Evolutionary conservation across 2,888 invertebrate genomes (phyloP).

Genomic region (Pollenia angustigena): DNA sequence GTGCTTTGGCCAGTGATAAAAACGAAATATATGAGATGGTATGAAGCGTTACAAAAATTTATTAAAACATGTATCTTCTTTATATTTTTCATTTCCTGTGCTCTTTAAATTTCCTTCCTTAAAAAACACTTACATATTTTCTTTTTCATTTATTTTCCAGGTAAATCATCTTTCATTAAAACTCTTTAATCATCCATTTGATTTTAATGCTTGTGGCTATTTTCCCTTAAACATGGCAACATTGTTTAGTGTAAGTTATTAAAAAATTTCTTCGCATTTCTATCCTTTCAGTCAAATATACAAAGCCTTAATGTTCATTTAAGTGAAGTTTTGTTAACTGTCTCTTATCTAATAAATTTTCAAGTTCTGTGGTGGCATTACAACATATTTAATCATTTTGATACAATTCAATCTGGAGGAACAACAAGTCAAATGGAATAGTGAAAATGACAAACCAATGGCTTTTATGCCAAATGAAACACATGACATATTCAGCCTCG

Average conservation of each 20-base stretch:
- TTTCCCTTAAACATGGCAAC: conserved; percentile 84
- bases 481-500: background rate
- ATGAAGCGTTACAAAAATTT: conserved; percentile 33
- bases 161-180: conserved; percentile 84
- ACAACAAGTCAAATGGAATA: conserved; percentile 80
- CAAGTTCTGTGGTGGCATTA: conserved; percentile 83
- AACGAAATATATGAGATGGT: conserved; percentile 83
- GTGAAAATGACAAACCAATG: conserved; percentile 31
- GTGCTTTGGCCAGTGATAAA: conserved; percentile 82
- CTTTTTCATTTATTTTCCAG: conserved; percentile 69
- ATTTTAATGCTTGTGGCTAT: conserved; percentile 84
- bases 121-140: background rate
- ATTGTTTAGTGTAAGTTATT: conserved; percentile 81
- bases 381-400: conserved; percentile 83
- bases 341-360: conserved; percentile 24
- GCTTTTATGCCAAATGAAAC: background rate
- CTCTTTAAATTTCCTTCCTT: no score
- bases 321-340: background rate
- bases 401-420: conserved; percentile 84
- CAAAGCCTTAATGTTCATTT: background rate
- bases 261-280: background rate
- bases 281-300: background rate
- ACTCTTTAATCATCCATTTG: conserved; percentile 82
- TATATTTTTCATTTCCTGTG: background rate
- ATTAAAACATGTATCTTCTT: background rate